Base-by-base conservation (phyloP, 1,140 invertebrate genomes). In the Tetramorium alpestre region DNA sequence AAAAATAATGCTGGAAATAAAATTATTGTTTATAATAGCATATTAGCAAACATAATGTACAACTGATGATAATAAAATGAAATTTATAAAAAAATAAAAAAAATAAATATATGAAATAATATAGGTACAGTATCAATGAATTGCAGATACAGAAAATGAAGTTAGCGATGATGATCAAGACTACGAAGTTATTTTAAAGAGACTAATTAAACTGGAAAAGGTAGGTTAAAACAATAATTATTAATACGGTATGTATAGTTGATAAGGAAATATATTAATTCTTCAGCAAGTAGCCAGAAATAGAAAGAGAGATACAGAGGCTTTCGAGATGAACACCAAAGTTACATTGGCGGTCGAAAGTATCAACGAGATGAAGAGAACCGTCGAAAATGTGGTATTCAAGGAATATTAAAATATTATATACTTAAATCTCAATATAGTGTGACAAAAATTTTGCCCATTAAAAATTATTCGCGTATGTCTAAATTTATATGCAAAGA, bases 161-260 rank as follows among this genome's bases (percentile, higher is more conserved):
- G 92, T 95, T 33, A 92, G 87, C 73, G 93, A 94, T 67, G 89
- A 49, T 58, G 93, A 93, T 82, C 91, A 88, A 62, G 94, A 94
- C 76, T 95, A 95, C 56, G 93, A 94, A 64, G 91, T 93, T 16
- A 93, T 95, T 33, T 76, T 95, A n/a, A 94, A 93, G 70, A 93
- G 95, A 91, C 91, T 95, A 10, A 93, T 91, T 41, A 95, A 95
- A 82, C 77, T 95, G 8, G 95, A 95, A 90, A 95, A 95, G 89
- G 94, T 95, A 93, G 33, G 70, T 25, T 25, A 10, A 65, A 51
- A 60, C 44, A 60, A 51, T 78, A 13, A 49, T 56, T 81, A 49
- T 28, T 67, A 78, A n/a, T 38, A 47, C 0, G 1, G 16, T 73
- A 18, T 54, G 1, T 33, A 33, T 33, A 6, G 1, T 51, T 75